Evolutionary conservation across 1,140 invertebrate genomes (phyloP).

Genomic region (Dendrolimus punctatus): DNA sequence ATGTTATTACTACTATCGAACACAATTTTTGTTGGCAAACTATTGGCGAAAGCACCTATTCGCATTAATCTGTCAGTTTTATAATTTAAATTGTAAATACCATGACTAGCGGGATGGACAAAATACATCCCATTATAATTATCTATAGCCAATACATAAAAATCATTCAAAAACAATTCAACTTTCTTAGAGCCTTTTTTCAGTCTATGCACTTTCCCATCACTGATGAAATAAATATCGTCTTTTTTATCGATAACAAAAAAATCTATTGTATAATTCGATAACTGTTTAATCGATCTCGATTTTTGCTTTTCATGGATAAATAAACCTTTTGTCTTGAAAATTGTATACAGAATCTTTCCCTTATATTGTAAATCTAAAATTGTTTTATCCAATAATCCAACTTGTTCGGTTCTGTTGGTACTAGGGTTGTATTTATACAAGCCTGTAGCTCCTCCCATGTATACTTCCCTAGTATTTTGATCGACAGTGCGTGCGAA

Average conservation of each 20-base stretch:
- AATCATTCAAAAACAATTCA: slow-evolving; percentile 32
- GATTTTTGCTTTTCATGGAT: slow-evolving; percentile 34
- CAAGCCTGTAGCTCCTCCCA: slow-evolving; percentile 34
- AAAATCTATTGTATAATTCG: slow-evolving; percentile 39
- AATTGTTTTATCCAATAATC: slow-evolving; percentile 34
- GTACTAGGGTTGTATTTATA: slow-evolving; percentile 31
- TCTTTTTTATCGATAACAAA: slow-evolving; percentile 41
- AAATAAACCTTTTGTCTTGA: slow-evolving; percentile 34
- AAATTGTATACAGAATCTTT: slow-evolving; percentile 39
- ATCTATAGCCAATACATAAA: slow-evolving; percentile 42
- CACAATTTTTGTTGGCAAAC: slow-evolving; percentile 30
- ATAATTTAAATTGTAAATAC: slow-evolving; percentile 39
- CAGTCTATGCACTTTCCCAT: slow-evolving; percentile 31
- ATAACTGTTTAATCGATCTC: slow-evolving; percentile 21
- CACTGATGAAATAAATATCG: slow-evolving; percentile 46
- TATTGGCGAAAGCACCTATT: slow-evolving; percentile 36
- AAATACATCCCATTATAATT: slow-evolving; percentile 36
- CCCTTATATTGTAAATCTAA: slow-evolving; percentile 45
- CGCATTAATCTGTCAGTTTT: slow-evolving; percentile 21
- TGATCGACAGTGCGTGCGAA: slow-evolving; percentile 42
- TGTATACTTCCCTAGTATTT: slow-evolving; percentile 30
- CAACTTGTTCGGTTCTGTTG: slow-evolving; percentile 25
- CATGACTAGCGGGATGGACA: slow-evolving; percentile 33
- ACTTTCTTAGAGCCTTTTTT: slow-evolving; percentile 31
- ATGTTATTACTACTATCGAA: slow-evolving; percentile 47